Conservation (phyloP, 2,113 vertebrate species). For the Miniopterus natalensis region DNA sequence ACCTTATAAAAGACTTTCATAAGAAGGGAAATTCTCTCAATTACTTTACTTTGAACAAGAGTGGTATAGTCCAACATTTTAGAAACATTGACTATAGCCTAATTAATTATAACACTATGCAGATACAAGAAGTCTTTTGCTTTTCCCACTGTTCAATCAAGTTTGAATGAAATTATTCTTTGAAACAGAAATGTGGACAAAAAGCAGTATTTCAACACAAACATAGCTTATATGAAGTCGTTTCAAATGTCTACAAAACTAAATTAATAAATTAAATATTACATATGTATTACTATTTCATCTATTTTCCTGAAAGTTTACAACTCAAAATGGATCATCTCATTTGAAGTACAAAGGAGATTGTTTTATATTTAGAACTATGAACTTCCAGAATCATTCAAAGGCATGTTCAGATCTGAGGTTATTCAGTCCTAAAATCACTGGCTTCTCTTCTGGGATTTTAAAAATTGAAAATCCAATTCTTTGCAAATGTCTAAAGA, state of each 20-base stretch:
- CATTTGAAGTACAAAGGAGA: conserved; percentile 14
- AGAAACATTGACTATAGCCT: conserved; percentile 6
- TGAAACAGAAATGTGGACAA: conserved; percentile 10
- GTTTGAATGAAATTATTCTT: conserved; percentile 34
- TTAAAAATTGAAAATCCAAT: conserved; percentile 58
- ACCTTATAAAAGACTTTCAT: conserved; percentile 33
- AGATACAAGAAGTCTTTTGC: background rate
- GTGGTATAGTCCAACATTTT: background rate
- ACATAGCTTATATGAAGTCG: conserved; percentile 19
- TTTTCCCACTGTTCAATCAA: conserved; percentile 15
- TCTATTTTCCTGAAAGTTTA: conserved; percentile 8
- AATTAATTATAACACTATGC: conserved; percentile 6
- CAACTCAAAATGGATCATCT: background rate
- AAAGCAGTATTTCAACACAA: conserved; percentile 52
- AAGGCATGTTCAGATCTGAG: background rate
- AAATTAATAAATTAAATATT: conserved; percentile 47
- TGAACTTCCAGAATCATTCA: conserved; percentile 4
- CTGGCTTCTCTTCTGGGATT: background rate
- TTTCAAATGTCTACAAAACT: conserved; percentile 61
- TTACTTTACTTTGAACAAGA: conserved; percentile 54
- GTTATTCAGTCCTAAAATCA: conserved; percentile 16
- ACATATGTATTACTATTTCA: background rate
- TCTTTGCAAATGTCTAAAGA: conserved; percentile 45
- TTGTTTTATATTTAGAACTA: conserved; percentile 34
- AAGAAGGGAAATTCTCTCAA: background rate